phyloP scores from a whole-genome alignment of 2,113 vertebrate species.

The Alces alces region DNA sequence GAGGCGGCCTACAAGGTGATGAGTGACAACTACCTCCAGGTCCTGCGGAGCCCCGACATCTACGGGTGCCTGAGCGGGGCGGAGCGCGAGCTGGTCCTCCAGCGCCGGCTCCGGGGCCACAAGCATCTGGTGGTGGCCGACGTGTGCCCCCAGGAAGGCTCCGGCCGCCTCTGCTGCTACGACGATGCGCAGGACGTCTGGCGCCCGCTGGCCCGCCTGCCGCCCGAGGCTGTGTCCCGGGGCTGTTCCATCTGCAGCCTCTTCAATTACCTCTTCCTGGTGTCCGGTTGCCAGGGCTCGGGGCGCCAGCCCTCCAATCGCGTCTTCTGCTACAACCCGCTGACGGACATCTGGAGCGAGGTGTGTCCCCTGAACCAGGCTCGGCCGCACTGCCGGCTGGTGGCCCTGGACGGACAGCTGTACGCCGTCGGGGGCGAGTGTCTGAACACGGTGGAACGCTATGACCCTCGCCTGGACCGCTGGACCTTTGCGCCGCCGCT shows the following conservation, averaged over 20 bases:
- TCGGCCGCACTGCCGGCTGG: slow-evolving; percentile 90
- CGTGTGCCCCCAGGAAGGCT: slow-evolving; percentile 79
- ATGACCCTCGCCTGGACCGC: slow-evolving; percentile 88
- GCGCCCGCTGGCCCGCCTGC: slow-evolving; percentile 83
- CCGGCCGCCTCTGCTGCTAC: slow-evolving; percentile 87
- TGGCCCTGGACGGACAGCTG: slow-evolving; percentile 87
- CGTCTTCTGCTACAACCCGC: slow-evolving; percentile 94
- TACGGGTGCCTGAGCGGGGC: slow-evolving; percentile 84
- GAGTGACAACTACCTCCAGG: slow-evolving; percentile 93
- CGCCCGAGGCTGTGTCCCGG: slow-evolving; percentile 84
- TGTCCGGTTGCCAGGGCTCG: slow-evolving; percentile 84
- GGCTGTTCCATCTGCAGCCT: slow-evolving; percentile 89
- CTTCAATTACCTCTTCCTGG: slow-evolving; percentile 96
- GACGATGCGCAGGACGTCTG: slow-evolving; percentile 85
- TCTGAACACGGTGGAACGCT: slow-evolving; percentile 90
- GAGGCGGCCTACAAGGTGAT: slow-evolving; percentile 87
- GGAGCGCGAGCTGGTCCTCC: slow-evolving; percentile 87
- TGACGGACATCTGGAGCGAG: slow-evolving; percentile 91
- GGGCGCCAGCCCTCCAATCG: slow-evolving; percentile 82
- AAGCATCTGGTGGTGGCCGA: slow-evolving; percentile 84
- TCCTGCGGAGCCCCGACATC: slow-evolving; percentile 85
- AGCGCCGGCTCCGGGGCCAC: slow-evolving; percentile 81
- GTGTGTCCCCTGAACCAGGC: slow-evolving; percentile 91
- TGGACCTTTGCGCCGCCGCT: slow-evolving; percentile 90
- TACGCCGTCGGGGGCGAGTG: slow-evolving; percentile 96